Conservation (phyloP, 2,113 vertebrate genomes). For the Chamaetylas fuelleborni region DNA sequence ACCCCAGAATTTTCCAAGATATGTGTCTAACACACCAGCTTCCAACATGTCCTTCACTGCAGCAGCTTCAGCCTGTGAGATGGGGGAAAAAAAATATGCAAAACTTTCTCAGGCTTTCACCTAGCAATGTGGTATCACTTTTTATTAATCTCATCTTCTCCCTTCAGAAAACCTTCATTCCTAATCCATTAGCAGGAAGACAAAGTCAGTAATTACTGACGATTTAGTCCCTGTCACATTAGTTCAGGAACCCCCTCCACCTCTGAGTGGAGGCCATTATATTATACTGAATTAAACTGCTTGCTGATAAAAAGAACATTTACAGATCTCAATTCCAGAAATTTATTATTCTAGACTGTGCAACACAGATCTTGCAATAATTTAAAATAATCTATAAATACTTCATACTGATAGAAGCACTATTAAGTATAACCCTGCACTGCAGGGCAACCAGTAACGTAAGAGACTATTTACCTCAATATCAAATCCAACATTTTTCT, state of each 20-base stretch:
- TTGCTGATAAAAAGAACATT: neutral
- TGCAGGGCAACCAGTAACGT: neutral
- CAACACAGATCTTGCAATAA: neutral
- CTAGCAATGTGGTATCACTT: neutral
- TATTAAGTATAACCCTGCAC: neutral
- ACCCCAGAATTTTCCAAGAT: constrained; percentile 92
- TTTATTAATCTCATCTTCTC: neutral
- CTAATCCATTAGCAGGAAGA: neutral
- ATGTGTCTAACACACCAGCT: constrained; percentile 86
- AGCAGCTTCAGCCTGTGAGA: constrained; percentile 84
- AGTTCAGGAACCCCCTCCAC: neutral
- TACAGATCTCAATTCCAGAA: neutral
- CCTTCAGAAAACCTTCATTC: neutral
- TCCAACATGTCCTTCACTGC: constrained; percentile 92
- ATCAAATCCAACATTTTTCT: constrained; percentile 92
- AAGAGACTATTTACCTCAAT: constrained; percentile 84
- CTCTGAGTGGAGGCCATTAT: neutral
- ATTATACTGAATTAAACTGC: neutral
- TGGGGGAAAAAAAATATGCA: neutral
- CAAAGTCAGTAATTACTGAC: neutral
- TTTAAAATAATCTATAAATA: neutral
- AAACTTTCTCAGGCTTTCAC: neutral
- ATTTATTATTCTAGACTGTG: neutral
- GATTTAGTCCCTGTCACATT: neutral
- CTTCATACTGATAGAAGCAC: neutral